phyloP scores from a whole-genome alignment of 2,888 invertebrate species.

The Caenorhabditis wallacei region DNA sequence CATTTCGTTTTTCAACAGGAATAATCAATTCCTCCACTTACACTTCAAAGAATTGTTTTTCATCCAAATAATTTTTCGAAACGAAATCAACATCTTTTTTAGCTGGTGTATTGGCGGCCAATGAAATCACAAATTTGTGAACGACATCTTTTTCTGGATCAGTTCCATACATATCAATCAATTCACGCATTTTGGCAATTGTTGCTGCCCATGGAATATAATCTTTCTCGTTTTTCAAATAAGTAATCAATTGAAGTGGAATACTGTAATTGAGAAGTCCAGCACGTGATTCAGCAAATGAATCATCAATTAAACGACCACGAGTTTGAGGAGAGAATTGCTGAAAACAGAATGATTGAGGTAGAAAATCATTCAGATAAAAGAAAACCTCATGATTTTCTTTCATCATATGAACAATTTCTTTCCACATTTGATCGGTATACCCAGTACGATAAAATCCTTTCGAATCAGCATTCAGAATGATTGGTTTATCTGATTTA shows the following conservation, averaged over 20 bases:
- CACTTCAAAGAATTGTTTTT: conserved; percentile 77
- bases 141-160: conserved; percentile 62
- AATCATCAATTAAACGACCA: conserved; percentile 70
- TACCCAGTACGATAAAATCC: conserved; percentile 83
- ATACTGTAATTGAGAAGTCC: conserved; percentile 66
- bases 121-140: conserved; percentile 54
- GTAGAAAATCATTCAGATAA: background rate
- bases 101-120: conserved; percentile 65
- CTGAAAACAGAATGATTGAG: conserved; percentile 34
- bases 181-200: conserved; percentile 27
- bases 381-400: conserved; percentile 68
- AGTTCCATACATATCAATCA: conserved; percentile 54
- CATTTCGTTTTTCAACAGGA: background rate
- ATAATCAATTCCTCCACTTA: conserved; percentile 32
- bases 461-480: conserved; percentile 78
- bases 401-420: conserved; percentile 73
- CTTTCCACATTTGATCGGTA: conserved; percentile 72
- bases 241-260: conserved; percentile 63
- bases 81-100: conserved; percentile 63
- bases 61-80: conserved; percentile 67
- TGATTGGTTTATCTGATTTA: conserved; percentile 53
- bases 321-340: conserved; percentile 63
- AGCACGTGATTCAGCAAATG: conserved; percentile 67
- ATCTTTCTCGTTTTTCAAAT: conserved; percentile 66
- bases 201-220: conserved; percentile 53